Evolutionary conservation across 2,113 vertebrate species (phyloP).

Genomic region (Osmerus mordax): DNA sequence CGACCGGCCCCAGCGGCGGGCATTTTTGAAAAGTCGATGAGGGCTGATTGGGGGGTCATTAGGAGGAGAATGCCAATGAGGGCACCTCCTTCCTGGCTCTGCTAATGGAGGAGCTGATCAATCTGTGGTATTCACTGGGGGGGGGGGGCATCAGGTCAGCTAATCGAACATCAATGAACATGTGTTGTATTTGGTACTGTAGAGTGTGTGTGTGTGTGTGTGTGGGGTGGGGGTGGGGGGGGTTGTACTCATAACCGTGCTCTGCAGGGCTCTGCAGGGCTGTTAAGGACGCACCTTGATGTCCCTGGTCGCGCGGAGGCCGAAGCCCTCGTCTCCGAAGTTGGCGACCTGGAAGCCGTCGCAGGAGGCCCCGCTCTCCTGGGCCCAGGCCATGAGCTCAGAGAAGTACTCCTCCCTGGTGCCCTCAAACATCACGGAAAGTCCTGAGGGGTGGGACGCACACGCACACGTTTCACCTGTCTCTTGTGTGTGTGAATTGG

Average conservation of each 20-base stretch:
- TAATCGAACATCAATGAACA: not conserved
- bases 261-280: not conserved
- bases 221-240: too few relatives aligned
- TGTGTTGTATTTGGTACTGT: too few relatives aligned
- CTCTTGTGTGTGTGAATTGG: not conserved
- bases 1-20: not conserved
- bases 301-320: slow-evolving; percentile 86
- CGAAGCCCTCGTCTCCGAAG: slow-evolving; percentile 90
- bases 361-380: slow-evolving; percentile 83
- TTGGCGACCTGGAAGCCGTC: slow-evolving; percentile 85
- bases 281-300: slow-evolving; percentile 79
- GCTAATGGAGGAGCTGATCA: not conserved
- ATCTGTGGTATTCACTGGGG: not conserved
- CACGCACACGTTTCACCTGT: not conserved
- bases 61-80: not conserved
- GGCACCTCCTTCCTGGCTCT: not conserved
- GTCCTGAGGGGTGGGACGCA: slow-evolving; percentile 70
- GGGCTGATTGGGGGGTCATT: slow-evolving; percentile 1
- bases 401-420: slow-evolving; percentile 89
- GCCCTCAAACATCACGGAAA: slow-evolving; percentile 89
- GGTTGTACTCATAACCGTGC: not conserved
- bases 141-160: not conserved
- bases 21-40: not conserved
- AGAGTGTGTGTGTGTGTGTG: too few relatives aligned
- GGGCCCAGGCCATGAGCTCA: slow-evolving; percentile 89